These are phyloP conservation scores for Branchipolynoe longqiensis DNA, from an alignment of 2,888 invertebrate genomes.

Conservation along the genomic window DNA sequence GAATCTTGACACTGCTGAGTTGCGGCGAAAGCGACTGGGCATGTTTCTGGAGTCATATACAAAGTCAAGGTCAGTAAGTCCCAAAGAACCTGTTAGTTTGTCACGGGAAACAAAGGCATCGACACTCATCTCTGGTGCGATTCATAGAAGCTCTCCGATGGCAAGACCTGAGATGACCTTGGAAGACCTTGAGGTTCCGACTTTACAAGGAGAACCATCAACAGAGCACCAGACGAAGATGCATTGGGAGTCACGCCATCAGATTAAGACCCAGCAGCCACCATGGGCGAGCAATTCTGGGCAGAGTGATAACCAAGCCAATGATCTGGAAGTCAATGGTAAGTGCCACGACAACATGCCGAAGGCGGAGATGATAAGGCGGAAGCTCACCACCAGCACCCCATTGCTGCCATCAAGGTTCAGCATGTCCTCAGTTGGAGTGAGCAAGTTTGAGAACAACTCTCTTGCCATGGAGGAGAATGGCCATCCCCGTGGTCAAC, in stretches of 20 bases:
- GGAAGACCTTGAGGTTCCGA: background rate
- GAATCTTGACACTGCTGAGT: slow-evolving; percentile 24
- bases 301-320: background rate
- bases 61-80: background rate
- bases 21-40: slow-evolving; percentile 44
- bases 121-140: background rate
- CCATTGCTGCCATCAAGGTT: slow-evolving; percentile 37
- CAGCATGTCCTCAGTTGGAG: slow-evolving; percentile 29
- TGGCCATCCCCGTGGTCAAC: too few species aligned
- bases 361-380: slow-evolving; percentile 16
- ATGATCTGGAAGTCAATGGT: background rate
- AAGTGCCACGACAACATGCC: background rate
- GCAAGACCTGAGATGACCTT: background rate
- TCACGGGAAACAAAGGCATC: background rate
- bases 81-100: too few species aligned
- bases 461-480: background rate
- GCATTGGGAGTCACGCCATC: slow-evolving; percentile 23
- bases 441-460: background rate
- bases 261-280: slow-evolving; percentile 2
- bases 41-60: slow-evolving; percentile 57
- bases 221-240: slow-evolving; percentile 43
- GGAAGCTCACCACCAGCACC: slow-evolving; percentile 2
- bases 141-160: background rate
- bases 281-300: background rate
- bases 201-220: background rate